A percentile compares a stretch with the other conserved stretches of the same genome.
Evolutionary conservation across 2,113 vertebrate genomes (phyloP).

Genomic region (Azemiops feae): DNA sequence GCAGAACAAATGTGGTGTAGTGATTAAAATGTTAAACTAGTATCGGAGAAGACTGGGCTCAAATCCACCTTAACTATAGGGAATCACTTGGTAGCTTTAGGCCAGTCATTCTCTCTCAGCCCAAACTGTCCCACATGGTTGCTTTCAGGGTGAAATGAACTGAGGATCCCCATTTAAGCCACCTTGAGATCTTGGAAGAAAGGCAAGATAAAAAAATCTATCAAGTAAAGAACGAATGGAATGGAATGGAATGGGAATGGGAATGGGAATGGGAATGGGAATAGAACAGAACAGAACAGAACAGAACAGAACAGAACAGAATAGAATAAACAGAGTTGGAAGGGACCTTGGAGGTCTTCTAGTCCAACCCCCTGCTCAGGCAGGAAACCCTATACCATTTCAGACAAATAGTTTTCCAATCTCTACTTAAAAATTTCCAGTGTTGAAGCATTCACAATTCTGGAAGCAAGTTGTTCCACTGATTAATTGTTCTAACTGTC

Average conservation of each 20-base stretch:
- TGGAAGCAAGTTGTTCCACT: no score
- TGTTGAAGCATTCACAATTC: no score
- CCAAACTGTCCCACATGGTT: background rate
- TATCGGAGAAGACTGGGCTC: background rate
- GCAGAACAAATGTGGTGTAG: background rate
- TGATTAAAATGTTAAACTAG: background rate
- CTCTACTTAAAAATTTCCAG: no score
- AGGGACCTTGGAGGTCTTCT: no score
- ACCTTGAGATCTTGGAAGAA: background rate
- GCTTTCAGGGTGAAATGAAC: background rate
- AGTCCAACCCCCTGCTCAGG: no score
- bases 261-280: rapidly evolving
- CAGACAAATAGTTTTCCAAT: no score
- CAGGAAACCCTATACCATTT: no score
- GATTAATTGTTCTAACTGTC: no score
- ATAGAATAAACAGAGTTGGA: no score
- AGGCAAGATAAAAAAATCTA: background rate
- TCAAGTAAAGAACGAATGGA: background rate
- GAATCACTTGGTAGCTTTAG: background rate
- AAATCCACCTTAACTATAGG: background rate
- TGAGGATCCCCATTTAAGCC: background rate
- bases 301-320: no score
- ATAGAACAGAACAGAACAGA: no score
- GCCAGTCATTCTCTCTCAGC: background rate
- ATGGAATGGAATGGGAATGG: no score